A percentile compares a stretch with the other conserved stretches of the same genome.
Evolutionary conservation across 2,888 invertebrate genomes (phyloP).

Genomic region (Macaria liturata): DNA sequence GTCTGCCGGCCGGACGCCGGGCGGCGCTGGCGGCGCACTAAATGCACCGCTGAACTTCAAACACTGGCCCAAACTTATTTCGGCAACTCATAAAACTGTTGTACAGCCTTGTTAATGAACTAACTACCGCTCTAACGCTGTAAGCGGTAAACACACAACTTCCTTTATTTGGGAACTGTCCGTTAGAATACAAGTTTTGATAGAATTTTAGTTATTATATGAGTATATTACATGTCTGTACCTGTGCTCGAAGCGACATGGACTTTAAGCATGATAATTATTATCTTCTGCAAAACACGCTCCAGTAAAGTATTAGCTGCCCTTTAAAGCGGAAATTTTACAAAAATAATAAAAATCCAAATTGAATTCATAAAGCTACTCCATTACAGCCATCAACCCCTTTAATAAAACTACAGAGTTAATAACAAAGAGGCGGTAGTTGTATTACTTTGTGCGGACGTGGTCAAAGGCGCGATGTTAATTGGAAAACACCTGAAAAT

Average conservation of each 20-base stretch:
- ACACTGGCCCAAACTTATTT: conserved; percentile 72
- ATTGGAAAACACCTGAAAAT: conserved; percentile 81
- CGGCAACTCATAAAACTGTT: conserved; percentile 78
- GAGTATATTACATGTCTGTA: no score
- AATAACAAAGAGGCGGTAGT: conserved; percentile 67
- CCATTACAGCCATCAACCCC: conserved; percentile 57
- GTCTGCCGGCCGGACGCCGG: conserved; percentile 48
- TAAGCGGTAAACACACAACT: conserved; percentile 5
- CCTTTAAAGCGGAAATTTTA: no score
- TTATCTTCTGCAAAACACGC: no score
- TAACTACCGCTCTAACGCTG: conserved; percentile 27
- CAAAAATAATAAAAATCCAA: conserved; percentile 15
- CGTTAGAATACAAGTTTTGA: neutral
- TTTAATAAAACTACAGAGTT: conserved; percentile 66
- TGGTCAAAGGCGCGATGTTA: conserved; percentile 80
- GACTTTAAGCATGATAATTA: no score
- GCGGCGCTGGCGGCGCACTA: conserved; percentile 52
- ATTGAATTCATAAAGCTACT: conserved; percentile 46
- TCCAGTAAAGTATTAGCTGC: no score
- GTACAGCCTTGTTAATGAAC: conserved; percentile 59
- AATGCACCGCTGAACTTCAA: conserved; percentile 77
- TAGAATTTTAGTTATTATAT: no score
- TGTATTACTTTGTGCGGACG: conserved; percentile 63
- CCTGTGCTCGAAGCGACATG: no score
- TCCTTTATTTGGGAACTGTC: neutral